Base-by-base conservation (phyloP, 2,113 vertebrate genomes). In the Natator depressus region DNA sequence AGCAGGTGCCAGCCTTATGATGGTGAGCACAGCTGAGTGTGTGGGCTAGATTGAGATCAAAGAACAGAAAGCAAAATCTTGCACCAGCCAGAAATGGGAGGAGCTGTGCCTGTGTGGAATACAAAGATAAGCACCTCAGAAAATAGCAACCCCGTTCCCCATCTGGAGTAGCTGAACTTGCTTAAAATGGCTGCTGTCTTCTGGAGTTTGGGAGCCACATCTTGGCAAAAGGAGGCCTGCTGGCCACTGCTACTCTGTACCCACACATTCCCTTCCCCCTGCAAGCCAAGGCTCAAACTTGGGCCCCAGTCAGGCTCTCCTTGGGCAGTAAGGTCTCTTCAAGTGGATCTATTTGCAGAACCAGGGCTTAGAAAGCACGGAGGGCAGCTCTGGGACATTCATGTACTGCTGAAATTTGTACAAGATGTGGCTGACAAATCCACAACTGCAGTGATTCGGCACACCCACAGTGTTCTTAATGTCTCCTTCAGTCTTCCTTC, bases 201-300 rank as follows among this genome's bases (percentile, higher is more conserved):
- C 46, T 46, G 27, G 35, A 88, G 13, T 0, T n/a, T 0, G 46
- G 47, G 69, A 82, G 24, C 6, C 0, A 9, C 14, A 57, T 31
- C 0, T 1, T 79, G 51, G 80, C 85, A 75, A 0, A 2, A 94
- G 78, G 91, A 91, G 80, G 47, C 31, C 87, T 95, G 89, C 94
- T 97, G 96, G 95, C 85, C 91, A 84, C 90, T 94, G 93, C 84
- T 94, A 96, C 94, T 82, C 90, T 55, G 54, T 86, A 0, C 76
- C 69, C 53, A 10, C 25, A 47, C 42, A 47, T 47, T 47, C 46
- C 12, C 25, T 47, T 47, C 38, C 46, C 29, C 25, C 42, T 78
- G 42, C 5, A 27, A 25, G 42, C 75, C 38, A 24, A 46, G 22
- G 20, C 6, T 24, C 72, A 76, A 35, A 46, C 22, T 42, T 76